Evolutionary conservation across 2,797 vertebrate genomes (phyloP).

Genomic region (Siniperca obscura): DNA sequence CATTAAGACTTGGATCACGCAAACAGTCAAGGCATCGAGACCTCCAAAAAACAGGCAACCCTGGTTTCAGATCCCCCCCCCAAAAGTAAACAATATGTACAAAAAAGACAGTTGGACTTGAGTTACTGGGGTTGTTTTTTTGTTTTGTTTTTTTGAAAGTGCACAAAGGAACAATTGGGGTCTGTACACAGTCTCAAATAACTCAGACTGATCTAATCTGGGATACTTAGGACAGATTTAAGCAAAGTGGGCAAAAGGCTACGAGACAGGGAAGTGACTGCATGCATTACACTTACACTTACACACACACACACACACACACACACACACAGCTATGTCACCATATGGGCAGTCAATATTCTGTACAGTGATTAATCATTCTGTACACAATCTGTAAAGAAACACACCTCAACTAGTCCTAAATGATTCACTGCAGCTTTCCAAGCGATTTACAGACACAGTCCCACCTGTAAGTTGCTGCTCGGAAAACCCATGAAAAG

Average conservation of each 20-base stretch:
- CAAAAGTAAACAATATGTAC: slow-evolving; percentile 76
- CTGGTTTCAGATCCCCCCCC: slow-evolving; percentile 53
- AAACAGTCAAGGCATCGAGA: slow-evolving; percentile 50
- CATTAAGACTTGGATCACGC: slow-evolving; percentile 76
- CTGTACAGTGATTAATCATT: slow-evolving; percentile 58
- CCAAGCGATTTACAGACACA: slow-evolving; percentile 49
- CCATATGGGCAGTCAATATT: slow-evolving; percentile 36
- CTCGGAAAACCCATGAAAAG: slow-evolving; percentile 41
- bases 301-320: slow-evolving; percentile 1
- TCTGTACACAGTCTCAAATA: slow-evolving; percentile 42
- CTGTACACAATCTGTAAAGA: slow-evolving; percentile 57
- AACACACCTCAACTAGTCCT: slow-evolving; percentile 43
- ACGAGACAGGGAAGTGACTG: slow-evolving; percentile 12
- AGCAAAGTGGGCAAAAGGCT: slow-evolving; percentile 19
- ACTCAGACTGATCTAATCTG: slow-evolving; percentile 34
- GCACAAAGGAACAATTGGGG: slow-evolving; percentile 69
- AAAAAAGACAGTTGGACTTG: slow-evolving; percentile 61
- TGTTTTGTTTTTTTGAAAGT: slow-evolving; percentile 71
- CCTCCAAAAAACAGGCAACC: slow-evolving; percentile 54
- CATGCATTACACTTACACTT: neutral
- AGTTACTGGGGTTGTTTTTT: slow-evolving; percentile 10
- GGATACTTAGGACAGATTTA: slow-evolving; percentile 23
- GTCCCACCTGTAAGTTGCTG: slow-evolving; percentile 30
- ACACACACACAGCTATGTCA: slow-evolving; percentile 15
- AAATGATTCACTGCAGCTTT: slow-evolving; percentile 38